Percentiles rank a stretch among this genome's conserved stretches.
Conservation (phyloP, 2,888 invertebrate genomes). For the Dugesia japonica region DNA sequence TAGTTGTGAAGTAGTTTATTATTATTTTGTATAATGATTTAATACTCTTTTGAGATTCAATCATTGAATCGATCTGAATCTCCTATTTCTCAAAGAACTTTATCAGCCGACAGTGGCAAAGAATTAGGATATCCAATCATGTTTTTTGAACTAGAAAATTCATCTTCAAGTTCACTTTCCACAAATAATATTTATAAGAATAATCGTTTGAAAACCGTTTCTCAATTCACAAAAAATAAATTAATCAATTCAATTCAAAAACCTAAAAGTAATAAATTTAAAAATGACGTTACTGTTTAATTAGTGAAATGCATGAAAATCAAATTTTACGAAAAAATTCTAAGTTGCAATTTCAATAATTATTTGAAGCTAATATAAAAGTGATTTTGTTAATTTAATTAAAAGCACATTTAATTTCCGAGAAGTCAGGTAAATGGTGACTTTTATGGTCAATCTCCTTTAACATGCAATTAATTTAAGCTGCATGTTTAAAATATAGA, state of each 20-base stretch:
- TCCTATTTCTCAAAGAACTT: not conserved
- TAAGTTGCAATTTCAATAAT: too few relatives aligned
- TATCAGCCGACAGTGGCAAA: not conserved
- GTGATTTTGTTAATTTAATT: too few relatives aligned
- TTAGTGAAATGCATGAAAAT: too few relatives aligned
- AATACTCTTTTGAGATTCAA: not conserved
- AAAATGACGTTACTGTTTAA: too few relatives aligned
- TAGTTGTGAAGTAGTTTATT: not conserved
- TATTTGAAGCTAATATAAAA: too few relatives aligned
- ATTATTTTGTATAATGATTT: not conserved
- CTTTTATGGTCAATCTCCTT: too few relatives aligned
- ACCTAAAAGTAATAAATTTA: not conserved
- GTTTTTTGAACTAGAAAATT: not conserved
- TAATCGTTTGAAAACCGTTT: not conserved
- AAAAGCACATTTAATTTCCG: too few relatives aligned
- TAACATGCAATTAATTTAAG: too few relatives aligned
- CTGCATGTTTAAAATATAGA: too few relatives aligned
- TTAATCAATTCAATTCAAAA: not conserved
- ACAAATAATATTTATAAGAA: not conserved
- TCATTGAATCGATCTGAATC: not conserved
- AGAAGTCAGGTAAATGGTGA: too few relatives aligned
- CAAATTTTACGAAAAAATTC: too few relatives aligned
- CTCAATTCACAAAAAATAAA: conserved; percentile 9
- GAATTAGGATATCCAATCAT: not conserved
- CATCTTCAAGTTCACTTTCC: not conserved